These are phyloP conservation scores for Aphidius ervi DNA, from an alignment of 1,140 invertebrate genomes.

Conservation along the genomic window DNA sequence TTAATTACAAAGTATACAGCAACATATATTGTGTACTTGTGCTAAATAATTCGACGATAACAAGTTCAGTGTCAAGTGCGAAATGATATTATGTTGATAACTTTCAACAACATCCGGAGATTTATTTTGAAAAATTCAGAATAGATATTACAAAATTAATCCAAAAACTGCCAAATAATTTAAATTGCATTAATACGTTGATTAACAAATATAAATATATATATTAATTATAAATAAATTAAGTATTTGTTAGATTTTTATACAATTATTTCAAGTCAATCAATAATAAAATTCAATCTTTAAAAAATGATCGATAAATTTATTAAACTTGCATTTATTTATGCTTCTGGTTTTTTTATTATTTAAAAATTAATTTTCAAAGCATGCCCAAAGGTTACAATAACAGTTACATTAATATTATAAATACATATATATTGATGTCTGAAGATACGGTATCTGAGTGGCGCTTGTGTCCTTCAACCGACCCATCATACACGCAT, in stretches of 20 bases:
- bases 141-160: too few species aligned
- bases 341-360: background rate
- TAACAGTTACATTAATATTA: slow-evolving; percentile 29
- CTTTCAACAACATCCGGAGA: slow-evolving; percentile 5
- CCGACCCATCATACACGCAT: slow-evolving; percentile 31
- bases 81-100: slow-evolving; percentile 26
- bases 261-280: too few species aligned
- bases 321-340: too few species aligned
- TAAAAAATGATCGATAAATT: too few species aligned
- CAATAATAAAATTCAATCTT: too few species aligned
- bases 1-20: too few species aligned
- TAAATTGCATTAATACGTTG: background rate
- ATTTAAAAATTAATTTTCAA: slow-evolving; percentile 18
- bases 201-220: background rate
- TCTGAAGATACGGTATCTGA: slow-evolving; percentile 36
- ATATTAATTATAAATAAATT: background rate
- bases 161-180: too few species aligned
- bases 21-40: background rate
- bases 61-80: slow-evolving; percentile 39
- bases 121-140: slow-evolving; percentile 4
- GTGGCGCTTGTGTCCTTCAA: slow-evolving; percentile 30
- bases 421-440: slow-evolving; percentile 26
- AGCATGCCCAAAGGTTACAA: slow-evolving; percentile 25
- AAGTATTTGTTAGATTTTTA: too few species aligned
- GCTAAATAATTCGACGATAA: slow-evolving; percentile 33